Percentiles rank a stretch among this genome's conserved stretches.
phyloP scores from a whole-genome alignment of 2,797 vertebrate genomes.

The Sebastolobus altivelis region DNA sequence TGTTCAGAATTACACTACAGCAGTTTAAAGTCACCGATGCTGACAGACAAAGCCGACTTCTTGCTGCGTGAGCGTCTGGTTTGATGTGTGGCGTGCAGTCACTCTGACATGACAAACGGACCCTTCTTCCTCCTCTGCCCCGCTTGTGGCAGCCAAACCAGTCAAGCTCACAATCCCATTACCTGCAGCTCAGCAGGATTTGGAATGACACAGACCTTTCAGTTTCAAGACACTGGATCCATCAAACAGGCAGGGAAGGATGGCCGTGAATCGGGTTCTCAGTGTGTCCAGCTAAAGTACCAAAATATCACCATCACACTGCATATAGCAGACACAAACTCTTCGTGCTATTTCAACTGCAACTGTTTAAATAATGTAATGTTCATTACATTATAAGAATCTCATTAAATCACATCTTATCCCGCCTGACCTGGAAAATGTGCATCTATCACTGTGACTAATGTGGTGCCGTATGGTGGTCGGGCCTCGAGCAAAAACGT shows the following conservation, averaged over 20 bases:
- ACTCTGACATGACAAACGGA: constrained; percentile 33
- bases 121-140: constrained; percentile 34
- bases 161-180: constrained; percentile 51
- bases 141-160: constrained; percentile 30
- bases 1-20: constrained; percentile 14
- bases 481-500: constrained; percentile 32
- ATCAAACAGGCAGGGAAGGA: constrained; percentile 41
- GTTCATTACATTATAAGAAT: constrained; percentile 5
- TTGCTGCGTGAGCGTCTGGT: constrained; percentile 22
- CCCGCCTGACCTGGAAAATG: constrained; percentile 30
- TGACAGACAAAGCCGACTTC: constrained; percentile 24
- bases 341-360: not conserved
- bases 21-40: constrained; percentile 16
- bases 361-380: constrained; percentile 5
- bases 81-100: constrained; percentile 20
- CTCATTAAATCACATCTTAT: not conserved
- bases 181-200: constrained; percentile 59
- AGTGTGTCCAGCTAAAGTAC: constrained; percentile 2
- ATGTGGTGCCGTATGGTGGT: constrained; percentile 18
- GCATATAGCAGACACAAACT: constrained; percentile 1
- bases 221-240: constrained; percentile 43
- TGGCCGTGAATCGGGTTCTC: constrained; percentile 21
- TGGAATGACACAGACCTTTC: constrained; percentile 44
- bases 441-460: constrained; percentile 23
- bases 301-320: constrained; percentile 13